Evolutionary conservation across 2,113 vertebrate species (phyloP).

Genomic region (Pseudonaja textilis): DNA sequence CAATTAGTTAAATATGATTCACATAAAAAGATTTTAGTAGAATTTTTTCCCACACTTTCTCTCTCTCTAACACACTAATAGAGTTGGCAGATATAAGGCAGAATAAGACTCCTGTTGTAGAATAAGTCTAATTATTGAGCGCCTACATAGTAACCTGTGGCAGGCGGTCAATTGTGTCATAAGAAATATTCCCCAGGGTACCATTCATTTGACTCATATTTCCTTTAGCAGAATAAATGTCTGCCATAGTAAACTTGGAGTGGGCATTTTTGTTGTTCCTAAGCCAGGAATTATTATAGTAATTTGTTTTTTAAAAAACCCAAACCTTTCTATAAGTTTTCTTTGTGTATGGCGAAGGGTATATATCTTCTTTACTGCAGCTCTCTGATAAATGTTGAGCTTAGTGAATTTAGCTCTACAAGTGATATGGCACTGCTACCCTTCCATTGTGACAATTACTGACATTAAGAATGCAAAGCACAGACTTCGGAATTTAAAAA

Average conservation of each 20-base stretch:
- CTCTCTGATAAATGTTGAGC: background rate
- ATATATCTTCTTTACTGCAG: background rate
- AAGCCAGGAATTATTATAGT: background rate
- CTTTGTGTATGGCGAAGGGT: background rate
- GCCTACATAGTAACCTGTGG: background rate
- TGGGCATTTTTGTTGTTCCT: background rate
- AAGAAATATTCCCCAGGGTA: background rate
- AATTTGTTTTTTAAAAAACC: background rate
- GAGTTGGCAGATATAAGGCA: background rate
- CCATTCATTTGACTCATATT: background rate
- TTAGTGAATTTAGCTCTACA: background rate
- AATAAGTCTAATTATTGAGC: background rate
- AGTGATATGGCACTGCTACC: background rate
- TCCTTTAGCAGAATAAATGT: background rate
- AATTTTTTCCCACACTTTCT: background rate
- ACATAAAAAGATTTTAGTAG: background rate
- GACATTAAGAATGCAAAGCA: background rate
- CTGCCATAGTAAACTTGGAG: background rate
- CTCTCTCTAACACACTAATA: background rate
- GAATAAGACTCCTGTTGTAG: background rate
- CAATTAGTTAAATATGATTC: background rate
- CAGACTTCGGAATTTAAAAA: background rate
- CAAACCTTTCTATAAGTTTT: background rate
- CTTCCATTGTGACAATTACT: background rate
- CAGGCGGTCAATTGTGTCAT: background rate